Evolutionary conservation across 2,113 vertebrate species (phyloP), one percentile per base, ranked within the genome.

Genomic region (Mellivora capensis): DNA sequence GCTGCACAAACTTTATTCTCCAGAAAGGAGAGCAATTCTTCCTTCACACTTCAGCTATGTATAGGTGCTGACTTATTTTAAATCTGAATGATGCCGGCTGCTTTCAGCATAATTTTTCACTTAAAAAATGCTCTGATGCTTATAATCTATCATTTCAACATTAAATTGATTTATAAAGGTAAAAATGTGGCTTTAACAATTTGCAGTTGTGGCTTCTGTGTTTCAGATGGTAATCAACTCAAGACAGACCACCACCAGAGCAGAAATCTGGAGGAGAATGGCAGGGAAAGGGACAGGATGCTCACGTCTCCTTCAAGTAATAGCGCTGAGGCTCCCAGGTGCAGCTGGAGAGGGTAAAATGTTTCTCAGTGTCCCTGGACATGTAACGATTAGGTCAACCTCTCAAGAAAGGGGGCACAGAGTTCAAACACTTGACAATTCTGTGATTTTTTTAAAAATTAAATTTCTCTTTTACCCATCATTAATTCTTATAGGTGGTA

Each of bases 141-240:
- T 93, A 23, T 72, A 71, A 95, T 79, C 71, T 93, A 77, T 95
- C 71, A 85, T 34, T 92, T 37, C 52, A 80, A 95, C 93, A 93
- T 57, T 62, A 44, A 89, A 88, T 89, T 21, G 34, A 80, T 72
- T 93, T 97, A 62, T 85, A 89, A 92, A 93, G 62, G 62, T 89
- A 80, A 80, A 93, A 93, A 67, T 71, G 34, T 87, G 71, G 84
- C 61, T 89, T 76, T 67, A 92, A 89, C 77, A 85, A 93, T 93
- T 37, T 57, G 71, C 61, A 88, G 83, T 95, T 84, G 79, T 47
- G 42, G 85, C 84, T 85, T 71, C 69, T 71, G 61, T 85, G 61
- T 79, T 89, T 89, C 71, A 79, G 61, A 89, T 39, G 44, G 72
- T 64, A 72, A 93, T 37, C 29, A 49, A 44, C 83, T 31, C n/a